Conservation (phyloP, 2,113 vertebrate genomes). For the Bufo gargarizans region DNA sequence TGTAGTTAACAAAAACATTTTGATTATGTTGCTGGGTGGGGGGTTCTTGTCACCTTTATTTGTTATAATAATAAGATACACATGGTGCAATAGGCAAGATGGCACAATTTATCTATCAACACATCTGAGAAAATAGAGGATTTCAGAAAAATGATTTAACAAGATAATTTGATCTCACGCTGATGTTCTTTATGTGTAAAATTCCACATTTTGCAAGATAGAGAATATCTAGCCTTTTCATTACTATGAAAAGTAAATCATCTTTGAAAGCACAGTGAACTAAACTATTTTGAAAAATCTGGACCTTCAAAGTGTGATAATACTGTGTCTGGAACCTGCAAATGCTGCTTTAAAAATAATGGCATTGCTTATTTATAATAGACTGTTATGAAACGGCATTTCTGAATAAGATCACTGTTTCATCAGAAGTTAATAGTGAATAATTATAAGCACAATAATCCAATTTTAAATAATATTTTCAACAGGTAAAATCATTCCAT, state of each 20-base stretch:
- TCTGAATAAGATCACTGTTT: constrained; percentile 22
- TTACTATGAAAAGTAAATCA: constrained; percentile 23
- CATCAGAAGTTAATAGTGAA: background rate
- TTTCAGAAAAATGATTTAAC: constrained; percentile 20
- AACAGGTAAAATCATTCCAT: background rate
- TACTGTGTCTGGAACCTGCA: constrained; percentile 24
- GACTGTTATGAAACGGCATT: constrained; percentile 7
- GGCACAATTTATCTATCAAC: background rate
- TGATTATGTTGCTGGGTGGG: background rate
- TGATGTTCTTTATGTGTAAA: constrained; percentile 25
- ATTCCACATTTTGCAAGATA: constrained; percentile 15
- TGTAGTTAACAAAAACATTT: background rate
- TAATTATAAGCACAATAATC: background rate
- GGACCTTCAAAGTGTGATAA: constrained; percentile 14
- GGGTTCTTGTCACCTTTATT: background rate
- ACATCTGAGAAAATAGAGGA: background rate
- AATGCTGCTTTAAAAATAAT: constrained; percentile 9
- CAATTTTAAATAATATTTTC: background rate
- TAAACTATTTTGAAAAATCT: constrained; percentile 23
- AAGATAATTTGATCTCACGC: constrained; percentile 28
- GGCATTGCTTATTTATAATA: constrained; percentile 19
- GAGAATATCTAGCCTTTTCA: background rate
- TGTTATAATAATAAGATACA: background rate
- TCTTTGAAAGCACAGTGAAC: background rate
- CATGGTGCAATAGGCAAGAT: background rate